Base-by-base conservation (phyloP, 64 coral and sea anemone species). In the Montipora capricornis region DNA sequence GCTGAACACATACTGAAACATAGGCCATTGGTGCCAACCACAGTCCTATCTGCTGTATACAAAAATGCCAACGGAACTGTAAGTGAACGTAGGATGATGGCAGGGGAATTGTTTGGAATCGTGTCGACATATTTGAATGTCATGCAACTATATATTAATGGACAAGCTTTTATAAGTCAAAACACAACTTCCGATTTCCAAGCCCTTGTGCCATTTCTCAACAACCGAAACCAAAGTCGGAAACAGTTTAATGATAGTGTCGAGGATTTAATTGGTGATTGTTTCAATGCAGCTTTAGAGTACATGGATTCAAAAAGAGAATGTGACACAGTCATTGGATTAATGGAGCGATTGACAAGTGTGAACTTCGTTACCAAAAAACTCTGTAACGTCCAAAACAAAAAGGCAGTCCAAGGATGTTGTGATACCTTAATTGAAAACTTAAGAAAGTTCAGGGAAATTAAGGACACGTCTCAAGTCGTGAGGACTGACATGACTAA, bases 291-390 rank as follows among this genome's bases (percentile, higher is more conserved):
- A 17, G 79, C 80, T 75, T 7, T 84, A 6, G 22, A 75, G 71
- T 92, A 92, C 66, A 83, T 92, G 90, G 90, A 92, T 80, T 57
- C 79, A 20, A 92, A 92, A 92, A 82, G 90, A 59, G 79, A 92
- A 67, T 64, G 64, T n/a, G 89, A 91, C 66, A 91, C 78, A 49
- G 89, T 79, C 17, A 91, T 82, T 70, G 89, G 74, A 58, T 68
- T 90, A 52, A 48, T 90, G 10, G 49, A 91, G 70, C 60, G 51
- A 68, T 81, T 91, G 44, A 91, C 89, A 6, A 91, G 89, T 80
- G 89, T 91, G 5, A 80, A 66, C 20, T 90, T 80, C 71, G 75
- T 69, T 26, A 12, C 77, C 46, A 68, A 74, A 87, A 70, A 50
- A 50, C 59, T 87, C 17, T 29, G 44, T 5, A 74, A 74, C 9